These are phyloP conservation scores for Ectropis grisescens DNA, from an alignment of 1,140 invertebrate species.

Conservation along the genomic window DNA sequence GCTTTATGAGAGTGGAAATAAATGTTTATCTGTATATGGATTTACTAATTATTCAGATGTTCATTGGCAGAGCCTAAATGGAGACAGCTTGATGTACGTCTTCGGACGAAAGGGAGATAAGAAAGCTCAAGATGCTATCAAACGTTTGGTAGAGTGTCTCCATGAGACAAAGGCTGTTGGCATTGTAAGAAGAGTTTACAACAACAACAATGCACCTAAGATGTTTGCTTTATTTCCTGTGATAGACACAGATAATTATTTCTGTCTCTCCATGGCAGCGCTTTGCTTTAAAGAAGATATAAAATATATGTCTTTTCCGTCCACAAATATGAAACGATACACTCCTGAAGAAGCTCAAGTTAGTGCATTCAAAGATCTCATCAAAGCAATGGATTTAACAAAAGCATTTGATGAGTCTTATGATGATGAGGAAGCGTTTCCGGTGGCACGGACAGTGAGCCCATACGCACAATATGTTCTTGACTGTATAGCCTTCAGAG, in stretches of 20 bases:
- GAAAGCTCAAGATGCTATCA: constrained; percentile 51
- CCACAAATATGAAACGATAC: constrained; percentile 47
- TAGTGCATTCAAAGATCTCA: constrained; percentile 54
- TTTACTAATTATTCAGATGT: constrained; percentile 53
- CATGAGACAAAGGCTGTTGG: constrained; percentile 45
- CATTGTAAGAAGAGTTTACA: constrained; percentile 53
- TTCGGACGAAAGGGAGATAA: constrained; percentile 51
- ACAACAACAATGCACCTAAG: constrained; percentile 51
- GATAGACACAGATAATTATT: constrained; percentile 41
- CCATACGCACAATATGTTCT: constrained; percentile 56
- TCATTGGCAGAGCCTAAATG: constrained; percentile 52
- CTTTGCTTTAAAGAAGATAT: constrained; percentile 62
- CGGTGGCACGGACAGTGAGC: constrained; percentile 51
- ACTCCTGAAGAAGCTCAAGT: constrained; percentile 44
- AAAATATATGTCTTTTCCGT: constrained; percentile 57
- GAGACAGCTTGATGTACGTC: constrained; percentile 54
- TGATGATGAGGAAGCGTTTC: constrained; percentile 60
- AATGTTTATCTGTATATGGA: constrained; percentile 50
- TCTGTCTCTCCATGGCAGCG: constrained; percentile 51
- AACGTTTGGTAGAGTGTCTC: constrained; percentile 45
- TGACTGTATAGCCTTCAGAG: constrained; percentile 58
- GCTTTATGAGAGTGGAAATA: constrained; percentile 52
- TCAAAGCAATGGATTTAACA: constrained; percentile 62
- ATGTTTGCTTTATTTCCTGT: constrained; percentile 62
- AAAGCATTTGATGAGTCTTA: constrained; percentile 49